Evolutionary conservation across 2,797 vertebrate genomes (phyloP).

Genomic region (Helostoma temminkii): DNA sequence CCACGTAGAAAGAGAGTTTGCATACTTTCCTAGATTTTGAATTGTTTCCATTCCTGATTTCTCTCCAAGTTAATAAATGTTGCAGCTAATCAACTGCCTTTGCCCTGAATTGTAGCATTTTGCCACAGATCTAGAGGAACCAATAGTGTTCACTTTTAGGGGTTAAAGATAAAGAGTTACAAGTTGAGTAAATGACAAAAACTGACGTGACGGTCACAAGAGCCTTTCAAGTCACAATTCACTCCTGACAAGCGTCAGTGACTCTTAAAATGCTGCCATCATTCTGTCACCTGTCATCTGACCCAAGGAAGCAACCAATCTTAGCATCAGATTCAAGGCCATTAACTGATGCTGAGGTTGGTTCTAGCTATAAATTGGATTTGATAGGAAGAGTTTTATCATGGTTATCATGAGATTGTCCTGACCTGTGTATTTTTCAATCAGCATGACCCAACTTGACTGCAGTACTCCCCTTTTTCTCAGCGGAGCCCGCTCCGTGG

Average conservation of each 20-base stretch:
- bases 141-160: background rate
- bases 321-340: slow-evolving; percentile 48
- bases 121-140: background rate
- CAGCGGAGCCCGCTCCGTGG: slow-evolving; percentile 2
- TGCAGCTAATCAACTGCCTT: background rate
- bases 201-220: slow-evolving; percentile 30
- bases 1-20: background rate
- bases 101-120: background rate
- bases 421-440: slow-evolving; percentile 46
- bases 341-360: slow-evolving; percentile 44
- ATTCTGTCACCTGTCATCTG: slow-evolving; percentile 61
- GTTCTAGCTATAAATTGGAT: slow-evolving; percentile 46
- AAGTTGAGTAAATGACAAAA: background rate
- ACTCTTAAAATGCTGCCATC: slow-evolving; percentile 52
- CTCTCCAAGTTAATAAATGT: background rate
- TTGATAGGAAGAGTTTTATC: slow-evolving; percentile 56
- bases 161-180: background rate
- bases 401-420: slow-evolving; percentile 33
- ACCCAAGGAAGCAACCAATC: slow-evolving; percentile 44
- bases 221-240: slow-evolving; percentile 41
- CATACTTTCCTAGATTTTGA: background rate
- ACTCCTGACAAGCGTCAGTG: slow-evolving; percentile 51
- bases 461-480: slow-evolving; percentile 21
- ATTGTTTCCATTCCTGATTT: background rate
- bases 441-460: slow-evolving; percentile 11